phyloP scores from a whole-genome alignment of 2,888 invertebrate species.

The Formica aserva region DNA sequence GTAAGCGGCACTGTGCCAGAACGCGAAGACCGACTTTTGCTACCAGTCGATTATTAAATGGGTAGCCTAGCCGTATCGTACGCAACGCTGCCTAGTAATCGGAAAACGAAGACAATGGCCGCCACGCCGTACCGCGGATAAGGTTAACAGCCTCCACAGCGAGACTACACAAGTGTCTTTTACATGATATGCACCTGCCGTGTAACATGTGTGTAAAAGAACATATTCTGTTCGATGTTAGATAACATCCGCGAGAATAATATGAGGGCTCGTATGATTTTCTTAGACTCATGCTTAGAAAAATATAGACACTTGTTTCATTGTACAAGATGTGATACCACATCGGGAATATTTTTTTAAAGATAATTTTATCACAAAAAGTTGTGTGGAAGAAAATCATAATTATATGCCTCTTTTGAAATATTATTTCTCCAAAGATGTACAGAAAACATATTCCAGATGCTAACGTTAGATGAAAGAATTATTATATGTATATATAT shows the following conservation, averaged over 20 bases:
- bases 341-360: not conserved
- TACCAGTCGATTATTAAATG: constrained; percentile 45
- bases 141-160: constrained; percentile 67
- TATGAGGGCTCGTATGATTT: not conserved
- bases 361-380: not conserved
- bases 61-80: constrained; percentile 43
- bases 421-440: not conserved
- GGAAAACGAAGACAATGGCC: constrained; percentile 70
- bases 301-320: constrained; percentile 14
- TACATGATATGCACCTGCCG: not conserved
- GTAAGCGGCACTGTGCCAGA: not conserved
- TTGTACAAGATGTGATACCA: not conserved
- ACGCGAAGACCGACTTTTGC: constrained; percentile 3
- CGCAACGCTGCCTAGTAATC: constrained; percentile 60
- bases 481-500: too few relatives aligned
- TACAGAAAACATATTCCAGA: not conserved
- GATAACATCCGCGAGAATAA: constrained; percentile 9
- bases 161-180: constrained; percentile 44
- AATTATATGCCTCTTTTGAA: not conserved
- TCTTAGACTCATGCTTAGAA: not conserved
- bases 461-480: not conserved
- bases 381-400: not conserved
- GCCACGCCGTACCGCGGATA: constrained; percentile 56
- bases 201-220: constrained; percentile 25
- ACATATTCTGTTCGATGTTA: constrained; percentile 19